phyloP scores from a whole-genome alignment of 2,888 invertebrate species.

The Eremobia ochroleuca region DNA sequence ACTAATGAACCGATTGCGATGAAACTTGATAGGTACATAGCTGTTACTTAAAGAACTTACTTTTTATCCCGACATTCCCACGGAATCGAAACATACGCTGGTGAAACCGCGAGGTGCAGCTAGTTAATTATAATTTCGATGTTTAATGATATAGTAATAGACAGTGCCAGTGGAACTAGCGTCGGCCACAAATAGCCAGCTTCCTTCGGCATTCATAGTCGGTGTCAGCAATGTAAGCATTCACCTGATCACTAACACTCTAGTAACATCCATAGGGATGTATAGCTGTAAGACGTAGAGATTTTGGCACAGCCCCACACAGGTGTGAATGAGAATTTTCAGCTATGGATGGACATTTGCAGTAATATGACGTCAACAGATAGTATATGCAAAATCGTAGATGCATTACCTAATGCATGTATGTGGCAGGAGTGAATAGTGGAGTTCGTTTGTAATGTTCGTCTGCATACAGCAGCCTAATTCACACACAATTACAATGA shows the following conservation, averaged over 20 bases:
- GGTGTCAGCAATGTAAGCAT: constrained; percentile 22
- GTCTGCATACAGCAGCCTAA: no score
- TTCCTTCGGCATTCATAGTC: constrained; percentile 12
- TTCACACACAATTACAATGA: no score
- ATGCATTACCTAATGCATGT: background rate
- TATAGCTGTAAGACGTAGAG: constrained; percentile 19
- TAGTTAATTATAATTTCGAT: constrained; percentile 27
- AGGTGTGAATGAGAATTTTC: constrained; percentile 47
- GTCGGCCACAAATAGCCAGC: constrained; percentile 22
- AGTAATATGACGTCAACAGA: constrained; percentile 26
- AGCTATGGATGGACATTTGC: constrained; percentile 23
- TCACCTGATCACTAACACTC: constrained; percentile 19
- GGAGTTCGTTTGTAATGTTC: background rate
- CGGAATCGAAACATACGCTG: no score
- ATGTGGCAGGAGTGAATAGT: background rate
- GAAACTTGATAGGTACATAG: no score
- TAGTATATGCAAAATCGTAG: constrained; percentile 1
- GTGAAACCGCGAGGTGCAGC: no score
- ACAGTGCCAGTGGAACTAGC: constrained; percentile 14
- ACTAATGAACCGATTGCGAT: no score
- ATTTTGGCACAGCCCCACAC: constrained; percentile 51
- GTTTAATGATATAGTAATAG: constrained; percentile 10
- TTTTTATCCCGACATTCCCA: no score
- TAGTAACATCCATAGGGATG: constrained; percentile 4
- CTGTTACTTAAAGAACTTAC: no score